Evolutionary conservation across 2,113 vertebrate genomes (phyloP).

Genomic region (Eudyptes chrysolophus): DNA sequence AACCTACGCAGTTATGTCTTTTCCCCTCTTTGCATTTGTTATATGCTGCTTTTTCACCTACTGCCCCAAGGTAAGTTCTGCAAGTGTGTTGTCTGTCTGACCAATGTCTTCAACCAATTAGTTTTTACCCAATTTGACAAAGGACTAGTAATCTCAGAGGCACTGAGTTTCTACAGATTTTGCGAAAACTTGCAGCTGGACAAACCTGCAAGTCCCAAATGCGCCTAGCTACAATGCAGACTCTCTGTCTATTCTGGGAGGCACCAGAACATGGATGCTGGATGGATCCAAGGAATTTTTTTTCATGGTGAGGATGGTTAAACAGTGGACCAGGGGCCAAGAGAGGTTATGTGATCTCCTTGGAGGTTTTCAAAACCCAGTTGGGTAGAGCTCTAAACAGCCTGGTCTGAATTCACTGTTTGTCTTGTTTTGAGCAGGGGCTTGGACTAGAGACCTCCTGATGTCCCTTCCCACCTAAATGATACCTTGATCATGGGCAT

Average conservation of each 20-base stretch:
- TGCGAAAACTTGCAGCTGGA: background rate
- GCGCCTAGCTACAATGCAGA: background rate
- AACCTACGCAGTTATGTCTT: background rate
- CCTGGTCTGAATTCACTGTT: background rate
- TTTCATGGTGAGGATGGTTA: background rate
- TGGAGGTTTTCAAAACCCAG: background rate
- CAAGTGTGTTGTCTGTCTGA: background rate
- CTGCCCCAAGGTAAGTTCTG: background rate
- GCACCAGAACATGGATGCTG: background rate
- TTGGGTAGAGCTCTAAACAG: background rate
- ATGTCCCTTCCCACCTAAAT: background rate
- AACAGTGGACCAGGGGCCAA: background rate
- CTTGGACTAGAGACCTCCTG: background rate
- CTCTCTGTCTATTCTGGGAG: background rate
- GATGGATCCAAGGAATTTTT: background rate
- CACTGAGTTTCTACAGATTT: background rate
- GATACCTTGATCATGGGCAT: background rate
- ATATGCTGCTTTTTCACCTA: background rate
- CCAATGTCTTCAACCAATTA: no score
- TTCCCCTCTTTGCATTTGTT: background rate
- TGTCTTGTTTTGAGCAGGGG: background rate
- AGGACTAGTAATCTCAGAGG: background rate
- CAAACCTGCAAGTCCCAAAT: background rate
- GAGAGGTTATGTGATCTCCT: background rate
- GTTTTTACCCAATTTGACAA: background rate